Evolutionary conservation across 2,113 vertebrate species (phyloP), one percentile per base, ranked within the genome.

Genomic region (Isichthys henryi): DNA sequence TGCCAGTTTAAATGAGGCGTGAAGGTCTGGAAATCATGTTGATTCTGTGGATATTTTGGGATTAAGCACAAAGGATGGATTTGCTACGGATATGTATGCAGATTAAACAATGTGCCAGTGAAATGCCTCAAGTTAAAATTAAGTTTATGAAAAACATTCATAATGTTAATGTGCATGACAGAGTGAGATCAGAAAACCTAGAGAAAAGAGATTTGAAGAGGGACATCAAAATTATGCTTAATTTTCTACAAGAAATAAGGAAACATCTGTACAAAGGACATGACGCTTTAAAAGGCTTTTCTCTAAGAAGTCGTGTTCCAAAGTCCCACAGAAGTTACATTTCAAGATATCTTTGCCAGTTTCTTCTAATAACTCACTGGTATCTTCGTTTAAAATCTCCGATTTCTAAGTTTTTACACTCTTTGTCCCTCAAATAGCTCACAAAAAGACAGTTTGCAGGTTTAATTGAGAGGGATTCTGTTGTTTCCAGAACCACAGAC

Each of bases 41-140:
- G 74, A 82, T 83, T 82, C 23, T 52, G 66, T 83, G 74, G 49
- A 48, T 89, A 3, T 82, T 80, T 43, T 9, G 19, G 49, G 70
- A 82, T 89, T 89, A 82, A 83, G 48, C 74, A 6, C 88, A 83
- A 83, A 83, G 46, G 49, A 46, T 56, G 70, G 46, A 43, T 70
- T 43, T 48, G 10, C 35, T 56, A 19, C 3, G 74, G 70, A 39
- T 80, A 83, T 83, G 77, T 56, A 39, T 74, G 77, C 8, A 89
- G 49, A 52, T 87, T 56, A 89, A 19, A 83, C 17, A 83, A 83
- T 7, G 9, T 19, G 31, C 88, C 11, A 5, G 15, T 21, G 49
- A 87, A 87, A 87, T 87, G n/a, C 6, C 27, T 35, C 85, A 87
- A 53, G 50, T 39, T 87, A 17, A 19, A 87, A 52, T 87, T 52